phyloP scores from a whole-genome alignment of 2,113 vertebrate species.

The Epinephelus lanceolatus region DNA sequence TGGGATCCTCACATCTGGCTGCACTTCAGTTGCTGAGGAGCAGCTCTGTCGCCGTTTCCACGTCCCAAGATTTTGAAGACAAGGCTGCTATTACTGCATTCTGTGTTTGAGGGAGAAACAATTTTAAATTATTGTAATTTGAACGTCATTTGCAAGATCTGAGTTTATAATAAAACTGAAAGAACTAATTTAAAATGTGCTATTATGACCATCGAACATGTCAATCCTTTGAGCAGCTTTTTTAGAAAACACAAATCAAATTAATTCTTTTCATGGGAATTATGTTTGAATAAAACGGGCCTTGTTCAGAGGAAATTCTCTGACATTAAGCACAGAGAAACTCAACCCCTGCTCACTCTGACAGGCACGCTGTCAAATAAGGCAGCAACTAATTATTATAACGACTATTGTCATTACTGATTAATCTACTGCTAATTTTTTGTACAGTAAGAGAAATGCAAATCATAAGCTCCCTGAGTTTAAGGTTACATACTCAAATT shows the following conservation, averaged over 20 bases:
- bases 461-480: neutral
- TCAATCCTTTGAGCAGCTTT: neutral
- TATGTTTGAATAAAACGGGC: neutral
- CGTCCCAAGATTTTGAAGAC: conserved; percentile 99
- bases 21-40: conserved; percentile 96
- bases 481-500: neutral
- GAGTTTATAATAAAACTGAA: neutral
- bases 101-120: conserved; percentile 78
- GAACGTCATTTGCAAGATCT: neutral
- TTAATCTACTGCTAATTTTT: neutral
- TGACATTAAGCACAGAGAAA: neutral
- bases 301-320: neutral
- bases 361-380: neutral
- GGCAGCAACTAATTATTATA: neutral
- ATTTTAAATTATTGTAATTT: neutral
- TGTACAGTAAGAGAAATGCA: neutral
- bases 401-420: neutral
- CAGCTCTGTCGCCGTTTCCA: conserved; percentile 98
- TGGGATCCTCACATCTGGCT: conserved; percentile 81
- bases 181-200: neutral
- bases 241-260: neutral
- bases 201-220: neutral
- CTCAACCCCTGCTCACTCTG: neutral
- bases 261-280: too few relatives aligned
- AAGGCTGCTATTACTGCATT: conserved; percentile 99